Evolutionary conservation across 1,140 invertebrate species (phyloP).

Genomic region (Zaprionus ghesquierei): DNA sequence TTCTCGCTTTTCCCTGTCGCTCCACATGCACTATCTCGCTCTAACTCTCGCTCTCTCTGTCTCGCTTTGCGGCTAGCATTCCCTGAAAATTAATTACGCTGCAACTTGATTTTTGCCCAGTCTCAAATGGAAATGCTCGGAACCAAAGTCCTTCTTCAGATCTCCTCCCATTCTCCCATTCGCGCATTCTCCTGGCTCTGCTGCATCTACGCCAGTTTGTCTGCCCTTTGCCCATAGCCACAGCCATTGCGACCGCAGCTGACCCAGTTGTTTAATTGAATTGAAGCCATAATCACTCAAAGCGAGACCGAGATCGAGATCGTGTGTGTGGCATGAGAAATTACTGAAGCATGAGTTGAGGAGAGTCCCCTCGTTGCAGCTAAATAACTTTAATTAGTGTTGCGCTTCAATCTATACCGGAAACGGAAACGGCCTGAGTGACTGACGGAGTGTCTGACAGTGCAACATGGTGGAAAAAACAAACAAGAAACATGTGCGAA

Average conservation of each 20-base stretch:
- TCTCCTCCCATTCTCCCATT: neutral
- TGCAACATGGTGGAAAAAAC: constrained; percentile 25
- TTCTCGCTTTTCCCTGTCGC: constrained; percentile 4
- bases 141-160: neutral
- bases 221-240: neutral
- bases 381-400: constrained; percentile 79
- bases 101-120: constrained; percentile 30
- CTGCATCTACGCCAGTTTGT: constrained; percentile 11
- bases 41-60: neutral
- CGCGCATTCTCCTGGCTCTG: too few relatives aligned
- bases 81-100: constrained; percentile 46
- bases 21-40: neutral
- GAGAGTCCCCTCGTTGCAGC: constrained; percentile 12
- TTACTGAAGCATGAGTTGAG: neutral
- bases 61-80: neutral
- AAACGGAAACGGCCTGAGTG: constrained; percentile 38
- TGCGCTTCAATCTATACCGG: constrained; percentile 66
- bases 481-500: constrained; percentile 40
- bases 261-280: constrained; percentile 81
- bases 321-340: neutral
- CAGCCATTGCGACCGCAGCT: constrained; percentile 59
- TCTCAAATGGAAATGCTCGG: constrained; percentile 4
- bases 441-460: neutral
- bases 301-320: constrained; percentile 33
- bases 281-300: constrained; percentile 78